Base-by-base conservation (phyloP, 2,797 vertebrate genomes). In the Ataeniobius toweri region DNA sequence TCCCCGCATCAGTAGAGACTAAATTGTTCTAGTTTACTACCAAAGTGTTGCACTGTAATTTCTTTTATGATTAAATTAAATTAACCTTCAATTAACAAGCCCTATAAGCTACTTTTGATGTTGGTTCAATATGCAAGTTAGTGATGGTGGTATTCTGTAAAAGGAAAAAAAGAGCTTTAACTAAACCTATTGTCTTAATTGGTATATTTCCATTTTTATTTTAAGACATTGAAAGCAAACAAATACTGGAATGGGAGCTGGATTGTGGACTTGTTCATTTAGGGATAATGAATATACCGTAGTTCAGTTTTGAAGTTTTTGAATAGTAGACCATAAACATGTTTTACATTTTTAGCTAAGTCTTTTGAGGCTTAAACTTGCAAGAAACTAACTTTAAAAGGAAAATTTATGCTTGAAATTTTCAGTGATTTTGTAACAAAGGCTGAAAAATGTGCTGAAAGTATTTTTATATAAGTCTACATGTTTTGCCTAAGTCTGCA, bases 401-500 rank as follows among this genome's bases (percentile, higher is more conserved):
- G 12, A 50, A 50, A 50, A 50, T 22, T 67, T 67, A 39, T 39
- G 16, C 18, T 65, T 20, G 1, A 39, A 12, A 18, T 28, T 39
- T 39, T 65, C 3, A 0, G 6, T 28, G 14, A 59, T 28, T 63
- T 63, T 7, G n/a, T 58, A 5, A 4, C 3, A 63, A 36, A 36
- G 5, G 22, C 20, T 55, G 6, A 39, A 56, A 24, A 2, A 8
- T 73, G 65, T 24, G 59, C 12, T 46, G 13, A n/a, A 46, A 46
- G 18, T 8, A 26, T 5, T 14, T 75, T 41, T 41, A 3, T 7
- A 53, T 41, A 67, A 55, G 6, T 51, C 50, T 28, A 6, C 36
- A n/a, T 75, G 36, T 53, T 26, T 18, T 68, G 24, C 36, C 36
- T 55, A 50, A 78, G 58, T 50, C 77, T 81, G 31, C 46, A 83